Conservation (phyloP, 1,140 invertebrate genomes). For the Pogonognathellus flavescens region DNA sequence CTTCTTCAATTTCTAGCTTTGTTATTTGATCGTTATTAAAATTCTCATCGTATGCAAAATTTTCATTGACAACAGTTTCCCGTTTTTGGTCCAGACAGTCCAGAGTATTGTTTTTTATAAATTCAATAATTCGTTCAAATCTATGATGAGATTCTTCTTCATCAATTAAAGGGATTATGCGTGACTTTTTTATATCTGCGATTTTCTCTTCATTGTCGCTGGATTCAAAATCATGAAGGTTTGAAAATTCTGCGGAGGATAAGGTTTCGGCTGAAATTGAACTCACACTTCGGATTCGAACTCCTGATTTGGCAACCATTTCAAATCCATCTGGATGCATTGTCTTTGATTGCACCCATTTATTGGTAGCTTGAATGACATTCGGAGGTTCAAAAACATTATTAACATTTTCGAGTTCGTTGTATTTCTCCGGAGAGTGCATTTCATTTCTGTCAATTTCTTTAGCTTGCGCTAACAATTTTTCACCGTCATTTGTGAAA, state of each 20-base stretch:
- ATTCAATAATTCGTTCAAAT: too few species aligned
- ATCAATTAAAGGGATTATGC: too few species aligned
- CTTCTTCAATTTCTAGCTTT: conserved; percentile 6
- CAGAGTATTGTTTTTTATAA: too few species aligned
- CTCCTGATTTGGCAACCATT: not conserved
- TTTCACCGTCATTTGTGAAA: conserved; percentile 29
- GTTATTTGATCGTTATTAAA: not conserved
- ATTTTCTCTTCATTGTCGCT: too few species aligned
- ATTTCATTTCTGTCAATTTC: not conserved
- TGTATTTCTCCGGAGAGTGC: not conserved
- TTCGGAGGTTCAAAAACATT: not conserved
- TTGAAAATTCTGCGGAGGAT: not conserved
- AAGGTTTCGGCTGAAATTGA: not conserved
- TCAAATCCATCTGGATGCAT: not conserved
- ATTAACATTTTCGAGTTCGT: not conserved
- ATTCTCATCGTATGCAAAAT: not conserved
- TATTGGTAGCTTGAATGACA: not conserved
- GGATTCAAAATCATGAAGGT: too few species aligned
- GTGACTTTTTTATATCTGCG: too few species aligned
- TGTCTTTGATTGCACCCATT: not conserved
- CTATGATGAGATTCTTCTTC: too few species aligned
- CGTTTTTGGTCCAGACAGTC: too few species aligned
- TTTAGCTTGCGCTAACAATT: not conserved
- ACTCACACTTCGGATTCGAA: not conserved
- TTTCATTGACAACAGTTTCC: not conserved